Conservation (phyloP, 2,888 invertebrate genomes). For the Hirtodrosophila trivittata region DNA sequence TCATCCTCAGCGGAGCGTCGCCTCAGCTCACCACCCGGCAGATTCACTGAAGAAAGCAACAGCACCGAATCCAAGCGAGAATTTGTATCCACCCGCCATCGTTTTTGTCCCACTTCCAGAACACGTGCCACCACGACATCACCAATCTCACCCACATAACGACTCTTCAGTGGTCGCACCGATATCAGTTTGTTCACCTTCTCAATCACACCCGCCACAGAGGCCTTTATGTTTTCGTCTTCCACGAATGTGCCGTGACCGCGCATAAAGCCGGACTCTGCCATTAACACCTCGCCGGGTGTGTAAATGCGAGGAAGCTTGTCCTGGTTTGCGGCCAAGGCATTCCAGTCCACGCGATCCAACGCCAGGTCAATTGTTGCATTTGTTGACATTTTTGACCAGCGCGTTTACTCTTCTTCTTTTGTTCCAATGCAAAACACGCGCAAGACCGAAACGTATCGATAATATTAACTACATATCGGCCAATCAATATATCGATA, state of each 20-base stretch:
- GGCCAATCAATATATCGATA: slow-evolving; percentile 3
- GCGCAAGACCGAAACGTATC: slow-evolving; percentile 17
- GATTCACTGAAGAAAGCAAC: slow-evolving; percentile 95
- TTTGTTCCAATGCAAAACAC: slow-evolving; percentile 27
- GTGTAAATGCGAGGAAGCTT: slow-evolving; percentile 89
- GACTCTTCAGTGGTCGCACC: slow-evolving; percentile 94
- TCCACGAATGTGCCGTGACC: slow-evolving; percentile 98
- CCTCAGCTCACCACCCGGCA: slow-evolving; percentile 98
- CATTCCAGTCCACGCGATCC: slow-evolving; percentile 86
- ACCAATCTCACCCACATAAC: slow-evolving; percentile 97
- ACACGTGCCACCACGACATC: slow-evolving; percentile 98
- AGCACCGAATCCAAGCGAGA: slow-evolving; percentile 94
- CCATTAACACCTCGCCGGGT: slow-evolving; percentile 94
- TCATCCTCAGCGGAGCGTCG: slow-evolving; percentile 97
- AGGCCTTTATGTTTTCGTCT: slow-evolving; percentile 92
- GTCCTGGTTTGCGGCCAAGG: slow-evolving; percentile 83
- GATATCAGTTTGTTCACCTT: slow-evolving; percentile 97
- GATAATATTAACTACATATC: not conserved
- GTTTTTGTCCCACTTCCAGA: slow-evolving; percentile 95
- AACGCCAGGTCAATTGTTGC: slow-evolving; percentile 88
- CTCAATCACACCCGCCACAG: slow-evolving; percentile 97
- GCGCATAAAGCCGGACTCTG: slow-evolving; percentile 87
- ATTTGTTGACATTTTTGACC: slow-evolving; percentile 80
- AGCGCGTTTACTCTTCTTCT: not conserved
- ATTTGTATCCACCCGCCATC: slow-evolving; percentile 98